Percentiles rank a stretch among this genome's conserved stretches.
These are phyloP conservation scores for Synergus umbraculus DNA, from an alignment of 2,888 invertebrate species.

Conservation along the genomic window DNA sequence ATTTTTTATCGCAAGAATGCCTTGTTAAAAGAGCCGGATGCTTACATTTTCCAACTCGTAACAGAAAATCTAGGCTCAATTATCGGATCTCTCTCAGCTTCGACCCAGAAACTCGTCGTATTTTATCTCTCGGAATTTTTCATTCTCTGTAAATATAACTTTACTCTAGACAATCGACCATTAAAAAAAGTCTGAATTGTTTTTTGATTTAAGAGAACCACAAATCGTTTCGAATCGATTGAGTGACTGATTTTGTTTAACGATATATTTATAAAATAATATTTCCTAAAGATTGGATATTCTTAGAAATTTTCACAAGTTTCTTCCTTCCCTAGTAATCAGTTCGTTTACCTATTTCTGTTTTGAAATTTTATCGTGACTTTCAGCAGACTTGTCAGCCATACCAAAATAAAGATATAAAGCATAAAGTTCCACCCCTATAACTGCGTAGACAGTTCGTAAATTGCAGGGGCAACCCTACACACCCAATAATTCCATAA, in stretches of 20 bases:
- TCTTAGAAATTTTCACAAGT: not conserved
- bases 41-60: not conserved
- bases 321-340: not conserved
- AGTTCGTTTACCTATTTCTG: not conserved
- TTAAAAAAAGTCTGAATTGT: not conserved
- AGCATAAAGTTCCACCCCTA: not conserved
- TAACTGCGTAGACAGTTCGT: constrained; percentile 18
- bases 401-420: not conserved
- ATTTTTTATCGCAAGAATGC: not conserved
- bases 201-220: too few species aligned
- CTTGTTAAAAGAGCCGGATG: not conserved
- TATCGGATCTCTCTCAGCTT: not conserved
- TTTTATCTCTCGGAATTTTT: not conserved
- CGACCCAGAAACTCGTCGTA: not conserved
- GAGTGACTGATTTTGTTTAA: too few species aligned
- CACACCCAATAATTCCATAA: constrained; percentile 23
- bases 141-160: not conserved
- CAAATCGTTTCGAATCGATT: too few species aligned
- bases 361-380: not conserved
- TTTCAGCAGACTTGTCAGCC: not conserved
- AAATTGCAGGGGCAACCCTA: constrained; percentile 5
- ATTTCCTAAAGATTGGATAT: too few species aligned
- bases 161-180: not conserved
- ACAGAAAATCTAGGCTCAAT: not conserved
- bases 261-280: too few species aligned